phyloP scores from a whole-genome alignment of 2,888 invertebrate species.

The Arenicola marina region DNA sequence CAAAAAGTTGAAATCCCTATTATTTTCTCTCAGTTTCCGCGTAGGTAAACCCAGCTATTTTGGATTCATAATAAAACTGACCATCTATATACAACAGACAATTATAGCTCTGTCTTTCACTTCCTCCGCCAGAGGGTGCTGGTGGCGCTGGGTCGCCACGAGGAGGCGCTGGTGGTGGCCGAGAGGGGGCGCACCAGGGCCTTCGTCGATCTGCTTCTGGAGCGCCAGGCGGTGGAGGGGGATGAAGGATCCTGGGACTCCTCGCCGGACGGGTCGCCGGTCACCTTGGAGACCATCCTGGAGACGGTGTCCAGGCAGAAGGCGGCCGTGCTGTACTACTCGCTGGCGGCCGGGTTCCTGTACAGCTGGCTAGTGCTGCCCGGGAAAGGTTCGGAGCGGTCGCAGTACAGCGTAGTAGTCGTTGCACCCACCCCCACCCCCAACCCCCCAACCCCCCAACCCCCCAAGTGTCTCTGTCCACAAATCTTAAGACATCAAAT shows the following conservation, averaged over 20 bases:
- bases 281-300: slow-evolving; percentile 71
- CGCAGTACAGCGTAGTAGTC: too few species aligned
- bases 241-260: slow-evolving; percentile 47
- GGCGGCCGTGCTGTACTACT: slow-evolving; percentile 83
- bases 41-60: too few species aligned
- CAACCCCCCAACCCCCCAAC: too few species aligned
- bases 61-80: too few species aligned
- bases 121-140: slow-evolving; percentile 73
- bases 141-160: slow-evolving; percentile 74
- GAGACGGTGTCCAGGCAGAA: slow-evolving; percentile 82
- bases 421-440: too few species aligned
- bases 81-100: too few species aligned
- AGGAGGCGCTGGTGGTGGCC: slow-evolving; percentile 90
- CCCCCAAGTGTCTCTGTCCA: too few species aligned
- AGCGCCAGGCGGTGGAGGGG: slow-evolving; percentile 65
- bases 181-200: slow-evolving; percentile 83
- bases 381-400: slow-evolving; percentile 58
- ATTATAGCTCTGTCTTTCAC: neutral
- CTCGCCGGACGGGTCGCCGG: slow-evolving; percentile 54
- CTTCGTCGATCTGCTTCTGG: slow-evolving; percentile 70
- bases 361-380: slow-evolving; percentile 82
- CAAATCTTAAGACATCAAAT: too few species aligned
- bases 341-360: slow-evolving; percentile 80
- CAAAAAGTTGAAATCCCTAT: too few species aligned
- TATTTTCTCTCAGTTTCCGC: too few species aligned